Evolutionary conservation across 2,888 invertebrate genomes (phyloP).

Genomic region (Dendrolimus houi): DNA sequence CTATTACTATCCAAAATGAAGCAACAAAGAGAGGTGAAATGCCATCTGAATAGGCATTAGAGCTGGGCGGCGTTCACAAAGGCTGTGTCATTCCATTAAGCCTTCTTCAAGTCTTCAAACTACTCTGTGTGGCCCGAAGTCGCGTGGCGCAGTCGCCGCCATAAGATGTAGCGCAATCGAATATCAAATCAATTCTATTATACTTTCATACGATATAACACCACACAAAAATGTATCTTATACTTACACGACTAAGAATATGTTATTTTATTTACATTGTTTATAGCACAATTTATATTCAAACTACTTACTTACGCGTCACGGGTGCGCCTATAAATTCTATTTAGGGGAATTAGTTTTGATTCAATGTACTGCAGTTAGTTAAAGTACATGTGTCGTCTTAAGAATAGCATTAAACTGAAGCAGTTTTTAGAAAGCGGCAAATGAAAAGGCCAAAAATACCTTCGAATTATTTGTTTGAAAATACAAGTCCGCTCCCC

Average conservation of each 20-base stretch:
- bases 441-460: constrained; percentile 29
- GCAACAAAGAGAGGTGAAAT: constrained; percentile 72
- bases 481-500: constrained; percentile 31
- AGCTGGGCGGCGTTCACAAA: constrained; percentile 75
- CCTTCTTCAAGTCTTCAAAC: constrained; percentile 67
- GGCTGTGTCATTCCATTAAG: constrained; percentile 75
- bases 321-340: constrained; percentile 1
- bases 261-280: constrained; percentile 5
- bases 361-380: not conserved
- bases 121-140: constrained; percentile 67
- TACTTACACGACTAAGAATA: constrained; percentile 25
- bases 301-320: constrained; percentile 3
- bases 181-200: constrained; percentile 70
- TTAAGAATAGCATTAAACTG: constrained; percentile 1
- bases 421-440: constrained; percentile 13
- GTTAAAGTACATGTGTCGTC: constrained; percentile 9
- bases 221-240: constrained; percentile 21
- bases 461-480: constrained; percentile 39
- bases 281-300: constrained; percentile 6
- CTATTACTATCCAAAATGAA: constrained; percentile 73
- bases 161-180: constrained; percentile 52
- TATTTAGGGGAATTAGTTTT: constrained; percentile 12
- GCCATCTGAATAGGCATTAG: constrained; percentile 75
- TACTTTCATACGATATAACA: constrained; percentile 34
- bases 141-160: constrained; percentile 49